These are phyloP conservation scores for Argyra leucocephala DNA, from an alignment of 2,888 invertebrate species.

Conservation along the genomic window DNA sequence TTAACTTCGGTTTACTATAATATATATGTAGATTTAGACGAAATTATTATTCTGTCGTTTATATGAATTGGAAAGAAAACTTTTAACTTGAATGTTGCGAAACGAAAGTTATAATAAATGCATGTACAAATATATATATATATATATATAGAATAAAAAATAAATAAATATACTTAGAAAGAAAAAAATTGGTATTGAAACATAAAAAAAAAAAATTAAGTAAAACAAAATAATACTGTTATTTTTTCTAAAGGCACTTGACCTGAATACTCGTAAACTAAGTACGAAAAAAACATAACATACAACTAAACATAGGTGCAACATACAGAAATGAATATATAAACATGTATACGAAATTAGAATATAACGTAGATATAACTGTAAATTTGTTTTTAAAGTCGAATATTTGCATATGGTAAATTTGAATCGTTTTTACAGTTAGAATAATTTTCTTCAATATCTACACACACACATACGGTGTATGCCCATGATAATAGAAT, in stretches of 20 bases:
- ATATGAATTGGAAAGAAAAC: too few relatives aligned
- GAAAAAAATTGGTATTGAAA: not conserved
- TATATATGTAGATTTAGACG: too few relatives aligned
- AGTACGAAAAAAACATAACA: not conserved
- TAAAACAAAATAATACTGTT: not conserved
- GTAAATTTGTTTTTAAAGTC: not conserved
- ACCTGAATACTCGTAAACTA: not conserved
- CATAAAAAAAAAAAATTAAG: not conserved
- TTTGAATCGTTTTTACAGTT: not conserved
- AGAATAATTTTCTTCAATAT: too few relatives aligned
- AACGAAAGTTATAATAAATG: not conserved
- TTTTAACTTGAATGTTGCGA: too few relatives aligned
- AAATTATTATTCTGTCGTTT: too few relatives aligned
- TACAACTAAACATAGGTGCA: not conserved
- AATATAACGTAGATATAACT: not conserved
- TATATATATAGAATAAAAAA: not conserved
- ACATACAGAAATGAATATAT: not conserved
- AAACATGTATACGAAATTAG: not conserved
- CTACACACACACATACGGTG: too few relatives aligned
- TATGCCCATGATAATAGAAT: too few relatives aligned
- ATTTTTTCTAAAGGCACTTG: not conserved
- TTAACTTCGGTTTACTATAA: too few relatives aligned
- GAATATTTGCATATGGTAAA: constrained; percentile 3
- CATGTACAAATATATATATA: too few relatives aligned
- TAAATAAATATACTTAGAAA: not conserved